phyloP scores from a whole-genome alignment of 2,797 vertebrate species.

The Microcaecilia unicolor region DNA sequence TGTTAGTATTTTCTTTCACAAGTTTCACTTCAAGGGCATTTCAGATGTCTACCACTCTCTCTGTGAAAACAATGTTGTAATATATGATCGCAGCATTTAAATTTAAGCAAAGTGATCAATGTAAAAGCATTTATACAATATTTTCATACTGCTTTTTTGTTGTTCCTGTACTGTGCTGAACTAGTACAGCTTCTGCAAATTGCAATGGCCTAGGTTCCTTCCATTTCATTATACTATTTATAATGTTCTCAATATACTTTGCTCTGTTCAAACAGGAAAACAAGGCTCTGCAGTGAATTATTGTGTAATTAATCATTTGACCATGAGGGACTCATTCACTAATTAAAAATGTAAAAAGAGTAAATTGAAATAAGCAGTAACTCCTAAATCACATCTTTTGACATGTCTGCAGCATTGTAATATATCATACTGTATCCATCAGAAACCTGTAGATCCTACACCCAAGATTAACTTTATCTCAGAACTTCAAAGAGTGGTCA shows the following conservation, averaged over 20 bases:
- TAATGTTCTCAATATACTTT: slow-evolving; percentile 19
- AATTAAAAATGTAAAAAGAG: slow-evolving; percentile 85
- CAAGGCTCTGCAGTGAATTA: slow-evolving; percentile 53
- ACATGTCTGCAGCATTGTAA: slow-evolving; percentile 45
- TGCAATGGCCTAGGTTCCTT: no score
- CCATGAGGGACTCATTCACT: slow-evolving; percentile 84
- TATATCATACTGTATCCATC: slow-evolving; percentile 54
- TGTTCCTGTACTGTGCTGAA: no score
- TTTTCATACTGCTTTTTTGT: no score
- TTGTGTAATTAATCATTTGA: slow-evolving; percentile 77
- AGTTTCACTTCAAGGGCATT: no score
- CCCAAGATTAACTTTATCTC: slow-evolving; percentile 34
- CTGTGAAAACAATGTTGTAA: no score
- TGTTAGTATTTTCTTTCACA: no score
- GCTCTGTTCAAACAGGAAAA: slow-evolving; percentile 26
- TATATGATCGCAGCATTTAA: no score
- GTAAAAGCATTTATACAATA: no score
- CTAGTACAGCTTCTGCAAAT: slow-evolving; percentile 6
- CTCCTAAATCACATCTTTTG: slow-evolving; percentile 73
- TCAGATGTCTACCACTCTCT: no score
- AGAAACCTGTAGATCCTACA: slow-evolving; percentile 36
- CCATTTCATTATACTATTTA: no score
- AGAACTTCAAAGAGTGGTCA: slow-evolving; percentile 32
- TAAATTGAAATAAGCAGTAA: slow-evolving; percentile 75
- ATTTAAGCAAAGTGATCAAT: no score